Evolutionary conservation across 2,113 vertebrate species (phyloP).

Genomic region (Oncorhynchus clarkii): DNA sequence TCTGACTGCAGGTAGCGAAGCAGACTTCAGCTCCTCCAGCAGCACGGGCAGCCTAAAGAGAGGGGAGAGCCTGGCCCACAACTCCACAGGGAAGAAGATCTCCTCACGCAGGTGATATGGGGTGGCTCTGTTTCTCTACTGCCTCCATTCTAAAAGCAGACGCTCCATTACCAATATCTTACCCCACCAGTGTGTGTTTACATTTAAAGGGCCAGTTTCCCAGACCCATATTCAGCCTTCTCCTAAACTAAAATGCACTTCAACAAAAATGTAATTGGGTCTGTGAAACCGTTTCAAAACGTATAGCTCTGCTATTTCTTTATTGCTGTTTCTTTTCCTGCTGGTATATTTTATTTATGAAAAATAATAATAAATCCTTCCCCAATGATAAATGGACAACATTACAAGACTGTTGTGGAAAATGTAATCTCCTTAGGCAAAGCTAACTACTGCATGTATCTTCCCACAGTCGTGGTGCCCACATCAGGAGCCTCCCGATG

Average conservation of each 20-base stretch:
- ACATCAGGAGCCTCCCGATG: conserved; percentile 75
- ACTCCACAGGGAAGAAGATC: conserved; percentile 78
- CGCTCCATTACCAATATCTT: no score
- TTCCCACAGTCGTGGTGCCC: conserved; percentile 72
- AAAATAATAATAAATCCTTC: no score
- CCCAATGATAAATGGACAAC: no score
- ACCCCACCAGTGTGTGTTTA: no score
- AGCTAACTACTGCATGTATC: conserved; percentile 9
- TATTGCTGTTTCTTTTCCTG: background rate
- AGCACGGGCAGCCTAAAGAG: conserved; percentile 89
- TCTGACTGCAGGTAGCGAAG: conserved; percentile 85
- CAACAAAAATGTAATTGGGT: no score
- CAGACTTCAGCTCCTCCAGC: conserved; percentile 94
- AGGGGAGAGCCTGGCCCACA: conserved; percentile 74
- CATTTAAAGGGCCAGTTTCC: no score
- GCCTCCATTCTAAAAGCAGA: no score
- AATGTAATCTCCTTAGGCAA: background rate
- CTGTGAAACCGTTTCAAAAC: no score
- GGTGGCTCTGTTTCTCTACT: no score
- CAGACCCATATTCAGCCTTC: no score
- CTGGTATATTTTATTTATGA: no score
- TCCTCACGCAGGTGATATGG: conserved; percentile 80
- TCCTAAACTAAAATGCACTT: no score
- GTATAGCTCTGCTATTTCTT: background rate
- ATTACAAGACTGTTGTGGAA: background rate